A percentile compares a stretch with the other conserved stretches of the same genome.
These are phyloP conservation scores for Esperia sulphurella DNA, from an alignment of 2,888 invertebrate genomes.

Conservation along the genomic window DNA sequence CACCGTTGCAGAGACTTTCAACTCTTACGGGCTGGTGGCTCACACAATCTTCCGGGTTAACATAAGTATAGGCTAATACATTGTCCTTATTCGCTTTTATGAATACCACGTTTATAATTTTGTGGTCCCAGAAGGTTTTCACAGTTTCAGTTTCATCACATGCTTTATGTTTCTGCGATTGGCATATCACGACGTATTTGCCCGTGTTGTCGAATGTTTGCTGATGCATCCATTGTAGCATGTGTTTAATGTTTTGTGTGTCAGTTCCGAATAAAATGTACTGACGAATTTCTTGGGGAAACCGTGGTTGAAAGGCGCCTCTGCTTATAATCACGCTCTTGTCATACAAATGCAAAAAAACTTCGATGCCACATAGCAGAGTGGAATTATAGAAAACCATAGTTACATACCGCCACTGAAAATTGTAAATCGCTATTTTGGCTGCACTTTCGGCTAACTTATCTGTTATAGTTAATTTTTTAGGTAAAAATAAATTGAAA, in stretches of 20 bases:
- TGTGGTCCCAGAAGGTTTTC: slow-evolving; percentile 44
- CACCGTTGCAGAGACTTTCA: slow-evolving; percentile 16
- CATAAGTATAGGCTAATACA: slow-evolving; percentile 44
- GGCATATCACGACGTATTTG: slow-evolving; percentile 51
- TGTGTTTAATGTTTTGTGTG: slow-evolving; percentile 28
- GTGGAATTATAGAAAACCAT: slow-evolving; percentile 50
- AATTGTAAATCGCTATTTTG: slow-evolving; percentile 47
- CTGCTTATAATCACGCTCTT: slow-evolving; percentile 40
- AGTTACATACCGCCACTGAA: slow-evolving; percentile 48
- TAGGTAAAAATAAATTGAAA: slow-evolving; percentile 12
- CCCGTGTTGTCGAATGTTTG: slow-evolving; percentile 51
- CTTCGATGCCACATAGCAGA: slow-evolving; percentile 34
- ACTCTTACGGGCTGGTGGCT: slow-evolving; percentile 37
- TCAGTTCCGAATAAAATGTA: slow-evolving; percentile 45
- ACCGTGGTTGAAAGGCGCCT: slow-evolving; percentile 27
- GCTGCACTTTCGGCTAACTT: slow-evolving; percentile 44
- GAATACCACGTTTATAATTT: slow-evolving; percentile 50
- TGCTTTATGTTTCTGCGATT: slow-evolving; percentile 27
- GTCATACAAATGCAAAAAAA: slow-evolving; percentile 40
- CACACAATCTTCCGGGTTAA: slow-evolving; percentile 37
- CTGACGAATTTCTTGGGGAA: slow-evolving; percentile 32
- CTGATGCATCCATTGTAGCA: slow-evolving; percentile 36
- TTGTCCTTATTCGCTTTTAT: slow-evolving; percentile 21
- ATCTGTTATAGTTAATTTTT: slow-evolving; percentile 4
- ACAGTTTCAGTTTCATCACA: slow-evolving; percentile 47